Conservation (phyloP, 2,113 vertebrate species). For the Elgaria multicarinata region DNA sequence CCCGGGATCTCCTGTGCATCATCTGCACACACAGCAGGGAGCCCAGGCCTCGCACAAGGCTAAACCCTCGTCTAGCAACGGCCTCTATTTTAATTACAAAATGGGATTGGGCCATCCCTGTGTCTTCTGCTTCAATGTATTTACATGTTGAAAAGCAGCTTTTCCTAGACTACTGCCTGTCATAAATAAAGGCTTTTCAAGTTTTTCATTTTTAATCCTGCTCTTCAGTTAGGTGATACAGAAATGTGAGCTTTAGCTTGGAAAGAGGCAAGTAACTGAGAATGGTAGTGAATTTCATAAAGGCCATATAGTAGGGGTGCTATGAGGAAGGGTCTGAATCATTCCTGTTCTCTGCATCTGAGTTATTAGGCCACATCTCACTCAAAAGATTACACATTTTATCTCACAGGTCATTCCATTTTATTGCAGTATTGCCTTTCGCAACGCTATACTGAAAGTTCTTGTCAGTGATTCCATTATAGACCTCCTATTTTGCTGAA, state of each 20-base stretch:
- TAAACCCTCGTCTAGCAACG: too few species aligned
- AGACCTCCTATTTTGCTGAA: slow-evolving; percentile 69
- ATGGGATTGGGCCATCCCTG: slow-evolving; percentile 29
- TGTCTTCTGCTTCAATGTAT: slow-evolving; percentile 31
- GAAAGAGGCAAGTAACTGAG: slow-evolving; percentile 57
- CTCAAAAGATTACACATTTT: slow-evolving; percentile 74
- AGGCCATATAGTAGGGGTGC: slow-evolving; percentile 32
- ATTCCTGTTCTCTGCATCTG: slow-evolving; percentile 42
- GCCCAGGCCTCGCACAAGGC: too few species aligned
- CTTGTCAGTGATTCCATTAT: slow-evolving; percentile 70
- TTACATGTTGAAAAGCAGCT: slow-evolving; percentile 57
- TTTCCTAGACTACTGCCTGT: slow-evolving; percentile 58
- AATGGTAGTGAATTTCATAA: slow-evolving; percentile 64
- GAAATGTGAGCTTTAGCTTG: slow-evolving; percentile 56
- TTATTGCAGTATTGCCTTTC: slow-evolving; percentile 65
- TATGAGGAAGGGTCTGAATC: slow-evolving; percentile 51
- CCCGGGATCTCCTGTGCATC: too few species aligned
- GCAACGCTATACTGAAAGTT: slow-evolving; percentile 64
- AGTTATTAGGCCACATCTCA: slow-evolving; percentile 70
- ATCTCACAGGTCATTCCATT: slow-evolving; percentile 66
- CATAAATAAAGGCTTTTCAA: slow-evolving; percentile 50
- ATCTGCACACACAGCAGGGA: too few species aligned
- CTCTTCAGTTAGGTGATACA: slow-evolving; percentile 55
- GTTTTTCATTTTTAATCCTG: slow-evolving; percentile 21
- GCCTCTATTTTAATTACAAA: slow-evolving; percentile 34